These are phyloP conservation scores for Gallinago media DNA, from an alignment of 2,113 vertebrate species.

Conservation along the genomic window DNA sequence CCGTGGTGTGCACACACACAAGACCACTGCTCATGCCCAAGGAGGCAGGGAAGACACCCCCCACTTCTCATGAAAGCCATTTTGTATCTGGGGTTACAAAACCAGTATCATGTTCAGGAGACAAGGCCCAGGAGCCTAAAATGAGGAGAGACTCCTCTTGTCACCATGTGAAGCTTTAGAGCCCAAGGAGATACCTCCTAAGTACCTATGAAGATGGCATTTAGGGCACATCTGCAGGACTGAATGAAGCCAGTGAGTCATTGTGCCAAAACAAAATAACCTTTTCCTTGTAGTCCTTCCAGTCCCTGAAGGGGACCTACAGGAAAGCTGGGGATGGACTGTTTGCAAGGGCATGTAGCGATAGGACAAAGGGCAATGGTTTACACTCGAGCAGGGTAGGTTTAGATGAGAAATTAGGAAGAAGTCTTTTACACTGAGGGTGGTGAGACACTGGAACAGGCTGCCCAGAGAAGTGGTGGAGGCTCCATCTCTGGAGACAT, in stretches of 20 bases:
- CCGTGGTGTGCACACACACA: fast-evolving
- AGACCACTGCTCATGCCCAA: not conserved
- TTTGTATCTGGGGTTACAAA: not conserved
- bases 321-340: no score
- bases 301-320: no score
- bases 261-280: not conserved
- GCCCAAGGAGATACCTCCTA: not conserved
- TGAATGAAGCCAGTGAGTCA: not conserved
- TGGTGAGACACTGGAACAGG: no score
- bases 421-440: no score
- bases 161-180: not conserved
- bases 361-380: no score
- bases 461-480: no score
- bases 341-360: no score
- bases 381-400: no score
- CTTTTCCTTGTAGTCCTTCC: not conserved
- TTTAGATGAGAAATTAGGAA: no score
- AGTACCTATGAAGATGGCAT: not conserved
- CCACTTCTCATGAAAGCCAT: not conserved
- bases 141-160: not conserved
- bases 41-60: no score
- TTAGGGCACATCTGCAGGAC: not conserved
- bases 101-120: not conserved
- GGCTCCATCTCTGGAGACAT: no score
- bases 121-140: not conserved